phyloP scores from a whole-genome alignment of 2,113 vertebrate species.

The Burhinus oedicnemus region DNA sequence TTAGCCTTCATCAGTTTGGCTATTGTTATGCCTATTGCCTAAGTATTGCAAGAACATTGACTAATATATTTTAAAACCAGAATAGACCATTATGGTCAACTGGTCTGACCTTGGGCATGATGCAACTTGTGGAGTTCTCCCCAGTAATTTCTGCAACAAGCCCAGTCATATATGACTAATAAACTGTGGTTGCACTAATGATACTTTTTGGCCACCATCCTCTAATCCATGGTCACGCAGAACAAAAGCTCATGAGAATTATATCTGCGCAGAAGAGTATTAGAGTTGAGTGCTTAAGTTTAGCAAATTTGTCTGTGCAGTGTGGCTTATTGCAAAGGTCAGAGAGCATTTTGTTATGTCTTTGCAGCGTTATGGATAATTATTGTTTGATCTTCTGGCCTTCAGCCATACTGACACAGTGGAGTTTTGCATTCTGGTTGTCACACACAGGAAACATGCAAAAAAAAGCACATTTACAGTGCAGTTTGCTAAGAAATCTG shows the following conservation, averaged over 20 bases:
- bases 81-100: background rate
- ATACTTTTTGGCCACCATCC: background rate
- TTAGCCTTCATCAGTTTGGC: background rate
- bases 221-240: background rate
- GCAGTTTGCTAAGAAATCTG: background rate
- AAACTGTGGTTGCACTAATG: background rate
- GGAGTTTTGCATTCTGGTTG: background rate
- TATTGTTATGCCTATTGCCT: background rate
- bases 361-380: background rate
- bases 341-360: background rate
- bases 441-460: background rate
- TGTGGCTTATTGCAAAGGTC: background rate
- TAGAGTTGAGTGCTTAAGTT: background rate
- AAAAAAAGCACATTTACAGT: background rate
- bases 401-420: background rate
- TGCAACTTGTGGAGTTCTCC: background rate
- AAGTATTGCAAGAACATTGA: background rate
- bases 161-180: background rate
- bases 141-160: background rate
- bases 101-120: background rate
- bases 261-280: background rate
- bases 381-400: background rate
- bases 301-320: background rate
- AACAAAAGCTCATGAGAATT: background rate
- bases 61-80: background rate